Evolutionary conservation across 2,797 vertebrate species (phyloP).

Genomic region (Chelon labrosus): DNA sequence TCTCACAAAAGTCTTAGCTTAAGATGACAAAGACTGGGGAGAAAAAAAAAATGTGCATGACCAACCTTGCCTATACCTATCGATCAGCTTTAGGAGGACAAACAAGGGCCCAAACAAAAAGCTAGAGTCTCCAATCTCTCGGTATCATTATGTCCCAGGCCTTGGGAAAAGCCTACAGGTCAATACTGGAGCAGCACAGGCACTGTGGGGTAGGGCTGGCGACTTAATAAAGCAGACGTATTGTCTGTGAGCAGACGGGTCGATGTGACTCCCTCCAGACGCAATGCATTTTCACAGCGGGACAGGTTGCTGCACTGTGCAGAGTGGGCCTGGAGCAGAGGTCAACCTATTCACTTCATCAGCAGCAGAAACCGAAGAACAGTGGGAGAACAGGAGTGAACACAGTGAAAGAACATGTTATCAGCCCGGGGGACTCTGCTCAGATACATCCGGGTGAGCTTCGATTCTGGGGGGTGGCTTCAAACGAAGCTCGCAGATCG

Average conservation of each 20-base stretch:
- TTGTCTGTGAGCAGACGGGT: slow-evolving; percentile 81
- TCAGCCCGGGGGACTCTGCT: slow-evolving; percentile 63
- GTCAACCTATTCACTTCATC: slow-evolving; percentile 80
- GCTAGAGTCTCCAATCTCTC: slow-evolving; percentile 60
- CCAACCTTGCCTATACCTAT: slow-evolving; percentile 65
- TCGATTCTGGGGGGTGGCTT: slow-evolving; percentile 16
- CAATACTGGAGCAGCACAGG: slow-evolving; percentile 72
- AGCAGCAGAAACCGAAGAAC: slow-evolving; percentile 77
- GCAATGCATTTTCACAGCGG: slow-evolving; percentile 82
- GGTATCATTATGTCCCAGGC: slow-evolving; percentile 73
- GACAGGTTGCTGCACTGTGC: slow-evolving; percentile 70
- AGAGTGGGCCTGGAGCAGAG: slow-evolving; percentile 70
- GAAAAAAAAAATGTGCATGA: slow-evolving; percentile 39
- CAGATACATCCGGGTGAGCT: slow-evolving; percentile 36
- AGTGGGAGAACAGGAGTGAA: slow-evolving; percentile 70
- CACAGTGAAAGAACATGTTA: slow-evolving; percentile 66
- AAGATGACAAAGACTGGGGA: slow-evolving; percentile 42
- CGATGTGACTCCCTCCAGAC: slow-evolving; percentile 76
- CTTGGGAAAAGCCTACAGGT: slow-evolving; percentile 80
- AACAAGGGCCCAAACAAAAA: slow-evolving; percentile 71
- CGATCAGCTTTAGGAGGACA: slow-evolving; percentile 72
- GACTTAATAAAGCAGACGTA: slow-evolving; percentile 81
- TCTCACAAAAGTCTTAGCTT: slow-evolving; percentile 46
- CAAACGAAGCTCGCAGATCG: slow-evolving; percentile 17
- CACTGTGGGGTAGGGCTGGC: slow-evolving; percentile 57